These are phyloP conservation scores for Geodia barretti DNA, from an alignment of 37 sponge, comb jelly and placozoan genomes.

Conservation along the genomic window DNA sequence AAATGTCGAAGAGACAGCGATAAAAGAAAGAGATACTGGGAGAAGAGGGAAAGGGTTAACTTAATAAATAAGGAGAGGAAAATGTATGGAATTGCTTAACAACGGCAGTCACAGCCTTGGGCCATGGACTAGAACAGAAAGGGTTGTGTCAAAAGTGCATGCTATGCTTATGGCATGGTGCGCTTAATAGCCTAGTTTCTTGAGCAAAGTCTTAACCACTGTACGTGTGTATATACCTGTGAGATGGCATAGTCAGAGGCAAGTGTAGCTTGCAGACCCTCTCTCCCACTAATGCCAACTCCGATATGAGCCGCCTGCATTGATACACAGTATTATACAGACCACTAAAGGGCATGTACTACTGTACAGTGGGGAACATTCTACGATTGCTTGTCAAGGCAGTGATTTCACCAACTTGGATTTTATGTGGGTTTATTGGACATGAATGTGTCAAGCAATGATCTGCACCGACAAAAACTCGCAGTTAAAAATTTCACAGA, in stretches of 20 bases:
- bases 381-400: background rate
- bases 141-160: too few species aligned
- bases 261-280: conserved; percentile 86
- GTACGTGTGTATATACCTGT: conserved; percentile 34
- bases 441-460: too few species aligned
- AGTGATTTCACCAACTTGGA: too few species aligned
- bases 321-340: background rate
- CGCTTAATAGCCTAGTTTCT: too few species aligned
- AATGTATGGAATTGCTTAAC: too few species aligned
- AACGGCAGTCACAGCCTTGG: too few species aligned
- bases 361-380: background rate
- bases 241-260: conserved; percentile 88
- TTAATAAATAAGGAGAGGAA: background rate
- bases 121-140: too few species aligned
- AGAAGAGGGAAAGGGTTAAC: background rate
- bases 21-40: background rate
- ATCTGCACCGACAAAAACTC: too few species aligned
- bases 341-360: background rate
- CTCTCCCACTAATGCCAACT: conserved; percentile 85
- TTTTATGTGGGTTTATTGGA: background rate
- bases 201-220: too few species aligned
- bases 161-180: too few species aligned
- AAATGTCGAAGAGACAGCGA: background rate
- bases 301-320: conserved; percentile 85
- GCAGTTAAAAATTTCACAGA: too few species aligned